Evolutionary conservation across 2,797 vertebrate species (phyloP).

Genomic region (Falco berigora): DNA sequence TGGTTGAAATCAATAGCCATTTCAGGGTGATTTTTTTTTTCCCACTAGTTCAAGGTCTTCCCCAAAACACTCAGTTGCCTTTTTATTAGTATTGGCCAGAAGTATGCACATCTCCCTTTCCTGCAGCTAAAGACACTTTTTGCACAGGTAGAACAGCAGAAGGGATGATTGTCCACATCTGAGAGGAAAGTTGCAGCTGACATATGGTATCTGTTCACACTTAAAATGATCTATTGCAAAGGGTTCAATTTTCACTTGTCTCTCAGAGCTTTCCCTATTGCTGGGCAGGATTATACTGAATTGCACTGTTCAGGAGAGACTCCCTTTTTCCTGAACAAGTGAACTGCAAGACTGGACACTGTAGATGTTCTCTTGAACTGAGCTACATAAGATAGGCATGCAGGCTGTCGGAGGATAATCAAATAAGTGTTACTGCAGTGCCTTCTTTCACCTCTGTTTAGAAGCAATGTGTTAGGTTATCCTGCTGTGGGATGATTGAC

Average conservation of each 20-base stretch:
- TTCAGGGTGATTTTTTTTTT: neutral
- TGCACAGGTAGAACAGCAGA: neutral
- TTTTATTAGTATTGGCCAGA: neutral
- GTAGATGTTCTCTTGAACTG: neutral
- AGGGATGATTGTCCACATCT: neutral
- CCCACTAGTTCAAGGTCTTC: neutral
- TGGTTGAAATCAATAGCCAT: neutral
- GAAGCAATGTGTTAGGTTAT: neutral
- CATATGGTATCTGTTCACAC: neutral
- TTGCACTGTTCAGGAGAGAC: neutral
- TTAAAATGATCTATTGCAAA: neutral
- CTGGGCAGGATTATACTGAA: neutral
- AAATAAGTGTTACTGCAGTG: neutral
- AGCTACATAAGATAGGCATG: neutral
- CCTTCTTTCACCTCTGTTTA: neutral
- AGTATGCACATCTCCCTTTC: neutral
- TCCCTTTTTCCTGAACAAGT: neutral
- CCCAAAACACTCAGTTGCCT: neutral
- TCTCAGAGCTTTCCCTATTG: neutral
- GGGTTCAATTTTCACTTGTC: neutral
- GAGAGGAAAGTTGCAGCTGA: neutral
- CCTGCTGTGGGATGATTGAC: neutral
- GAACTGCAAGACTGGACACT: neutral
- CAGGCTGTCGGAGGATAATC: neutral
- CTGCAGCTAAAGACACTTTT: neutral